A percentile compares a stretch with the other conserved stretches of the same genome.
These are phyloP conservation scores for Herpetotheres cachinnans DNA, from an alignment of 2,113 vertebrate genomes.

Conservation along the genomic window DNA sequence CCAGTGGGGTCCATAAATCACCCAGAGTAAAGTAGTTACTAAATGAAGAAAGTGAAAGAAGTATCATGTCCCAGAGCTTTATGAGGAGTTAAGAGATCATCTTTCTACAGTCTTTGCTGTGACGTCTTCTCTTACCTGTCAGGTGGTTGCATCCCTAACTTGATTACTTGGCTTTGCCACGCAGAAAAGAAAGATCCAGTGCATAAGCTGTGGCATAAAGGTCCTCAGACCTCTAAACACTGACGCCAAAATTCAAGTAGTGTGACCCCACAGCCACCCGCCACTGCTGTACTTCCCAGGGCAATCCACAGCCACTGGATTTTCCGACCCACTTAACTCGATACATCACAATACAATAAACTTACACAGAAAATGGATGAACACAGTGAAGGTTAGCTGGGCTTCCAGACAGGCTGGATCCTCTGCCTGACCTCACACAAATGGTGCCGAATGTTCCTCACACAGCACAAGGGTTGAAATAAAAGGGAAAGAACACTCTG, in stretches of 20 bases:
- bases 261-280: rapidly evolving
- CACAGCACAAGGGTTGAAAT: neutral
- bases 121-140: neutral
- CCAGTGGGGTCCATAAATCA: neutral
- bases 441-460: neutral
- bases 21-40: neutral
- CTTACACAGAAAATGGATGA: neutral
- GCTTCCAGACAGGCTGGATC: neutral
- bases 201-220: neutral
- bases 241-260: neutral
- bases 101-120: neutral
- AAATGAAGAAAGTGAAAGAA: neutral
- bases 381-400: neutral
- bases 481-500: neutral
- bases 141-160: neutral
- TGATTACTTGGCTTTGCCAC: neutral
- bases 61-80: neutral
- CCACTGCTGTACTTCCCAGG: neutral
- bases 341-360: neutral
- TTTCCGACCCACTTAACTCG: neutral
- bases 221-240: neutral
- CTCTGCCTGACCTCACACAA: neutral
- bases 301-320: neutral
- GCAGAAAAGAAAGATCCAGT: neutral
- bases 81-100: neutral